Conservation (phyloP, 2,888 invertebrate genomes). For the Drosophila formosana region DNA sequence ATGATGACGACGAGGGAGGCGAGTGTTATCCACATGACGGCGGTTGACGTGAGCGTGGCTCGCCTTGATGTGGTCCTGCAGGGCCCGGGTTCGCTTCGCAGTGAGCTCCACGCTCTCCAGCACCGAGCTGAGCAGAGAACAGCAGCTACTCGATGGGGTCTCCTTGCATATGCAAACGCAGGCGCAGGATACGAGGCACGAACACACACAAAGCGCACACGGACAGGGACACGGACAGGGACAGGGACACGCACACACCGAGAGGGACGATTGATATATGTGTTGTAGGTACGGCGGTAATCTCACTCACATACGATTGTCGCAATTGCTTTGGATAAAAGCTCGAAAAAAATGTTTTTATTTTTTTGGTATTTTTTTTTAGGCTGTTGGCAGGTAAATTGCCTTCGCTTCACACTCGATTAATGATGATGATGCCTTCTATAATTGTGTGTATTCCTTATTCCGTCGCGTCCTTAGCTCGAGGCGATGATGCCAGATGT, state of each 20-base stretch:
- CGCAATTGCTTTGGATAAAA: constrained; percentile 46
- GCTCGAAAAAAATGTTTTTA: constrained; percentile 14
- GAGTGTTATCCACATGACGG: constrained; percentile 85
- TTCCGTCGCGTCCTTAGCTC: constrained; percentile 29
- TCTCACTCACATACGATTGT: constrained; percentile 60
- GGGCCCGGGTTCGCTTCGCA: constrained; percentile 7
- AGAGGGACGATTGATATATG: background rate
- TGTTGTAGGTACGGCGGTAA: constrained; percentile 4
- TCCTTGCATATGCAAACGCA: constrained; percentile 13
- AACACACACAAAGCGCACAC: too few relatives aligned
- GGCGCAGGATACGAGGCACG: background rate
- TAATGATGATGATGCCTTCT: background rate
- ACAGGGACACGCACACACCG: background rate
- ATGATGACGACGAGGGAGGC: constrained; percentile 84
- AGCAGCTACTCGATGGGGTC: constrained; percentile 8
- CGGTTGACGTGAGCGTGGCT: constrained; percentile 42
- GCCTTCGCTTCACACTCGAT: background rate
- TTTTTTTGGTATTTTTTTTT: background rate
- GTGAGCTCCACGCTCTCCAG: constrained; percentile 5
- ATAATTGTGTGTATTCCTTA: constrained; percentile 10
- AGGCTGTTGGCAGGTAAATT: constrained; percentile 2
- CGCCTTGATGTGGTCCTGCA: background rate
- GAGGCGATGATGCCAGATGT: constrained; percentile 23
- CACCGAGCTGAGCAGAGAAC: too few relatives aligned
- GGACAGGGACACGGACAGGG: background rate